phyloP scores from a whole-genome alignment of 2,797 vertebrate genomes.

The Antennarius maculatus region DNA sequence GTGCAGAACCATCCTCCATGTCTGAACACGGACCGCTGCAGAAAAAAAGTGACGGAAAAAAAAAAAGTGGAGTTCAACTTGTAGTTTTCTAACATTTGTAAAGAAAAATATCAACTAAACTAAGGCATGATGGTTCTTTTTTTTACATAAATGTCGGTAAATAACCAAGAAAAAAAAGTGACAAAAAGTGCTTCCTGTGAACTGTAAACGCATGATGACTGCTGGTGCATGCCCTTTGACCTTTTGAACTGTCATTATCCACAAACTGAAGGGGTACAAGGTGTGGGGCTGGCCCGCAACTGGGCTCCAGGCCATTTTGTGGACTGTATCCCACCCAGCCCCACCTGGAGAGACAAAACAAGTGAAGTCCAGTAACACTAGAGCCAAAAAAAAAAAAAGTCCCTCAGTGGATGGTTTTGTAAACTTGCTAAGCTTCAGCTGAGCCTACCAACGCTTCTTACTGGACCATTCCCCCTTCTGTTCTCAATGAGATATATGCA shows the following conservation, averaged over 20 bases:
- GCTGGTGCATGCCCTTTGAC: constrained; percentile 94
- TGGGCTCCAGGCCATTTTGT: constrained; percentile 38
- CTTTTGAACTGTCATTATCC: constrained; percentile 86
- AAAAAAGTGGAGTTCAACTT: constrained; percentile 70
- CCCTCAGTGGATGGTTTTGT: constrained; percentile 63
- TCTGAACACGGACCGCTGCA: constrained; percentile 56
- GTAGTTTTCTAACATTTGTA: constrained; percentile 89
- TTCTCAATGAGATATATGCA: constrained; percentile 83
- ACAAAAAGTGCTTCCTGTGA: constrained; percentile 91
- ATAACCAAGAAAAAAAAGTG: constrained; percentile 74
- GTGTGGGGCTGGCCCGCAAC: constrained; percentile 53
- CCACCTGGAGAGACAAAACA: constrained; percentile 42
- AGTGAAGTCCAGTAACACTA: constrained; percentile 68
- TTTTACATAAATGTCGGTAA: constrained; percentile 74
- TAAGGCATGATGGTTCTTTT: constrained; percentile 87
- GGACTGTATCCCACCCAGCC: constrained; percentile 46
- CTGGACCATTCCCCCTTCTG: constrained; percentile 68
- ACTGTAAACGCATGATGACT: constrained; percentile 93
- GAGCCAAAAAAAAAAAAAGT: constrained; percentile 65
- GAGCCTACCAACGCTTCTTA: constrained; percentile 70
- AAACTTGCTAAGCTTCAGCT: constrained; percentile 69
- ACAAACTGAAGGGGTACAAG: constrained; percentile 79
- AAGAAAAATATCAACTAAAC: constrained; percentile 79
- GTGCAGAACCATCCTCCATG: constrained; percentile 60
- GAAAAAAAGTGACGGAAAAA: constrained; percentile 42